Conservation (phyloP, 2,797 vertebrate genomes). For the Myotis planiceps region DNA sequence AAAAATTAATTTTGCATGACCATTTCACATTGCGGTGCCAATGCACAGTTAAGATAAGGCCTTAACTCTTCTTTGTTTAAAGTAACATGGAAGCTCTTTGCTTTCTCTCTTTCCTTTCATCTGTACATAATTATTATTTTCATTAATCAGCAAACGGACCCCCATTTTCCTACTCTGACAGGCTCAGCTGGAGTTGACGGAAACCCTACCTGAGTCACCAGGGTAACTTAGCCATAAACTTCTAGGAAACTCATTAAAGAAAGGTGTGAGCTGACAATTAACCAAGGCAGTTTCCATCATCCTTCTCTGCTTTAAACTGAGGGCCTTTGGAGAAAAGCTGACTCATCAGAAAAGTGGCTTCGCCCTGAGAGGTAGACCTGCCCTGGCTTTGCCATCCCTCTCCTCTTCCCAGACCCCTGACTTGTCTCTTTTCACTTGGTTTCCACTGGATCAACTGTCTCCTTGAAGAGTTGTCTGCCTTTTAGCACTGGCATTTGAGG, state of each 20-base stretch:
- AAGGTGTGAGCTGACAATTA: conserved; percentile 90
- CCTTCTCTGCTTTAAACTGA: conserved; percentile 78
- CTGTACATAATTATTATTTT: conserved; percentile 90
- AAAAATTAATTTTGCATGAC: conserved; percentile 93
- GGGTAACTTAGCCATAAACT: conserved; percentile 88
- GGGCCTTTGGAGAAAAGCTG: conserved; percentile 82
- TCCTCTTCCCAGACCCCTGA: conserved; percentile 49
- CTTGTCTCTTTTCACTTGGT: conserved; percentile 42
- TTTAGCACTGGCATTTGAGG: conserved; percentile 27
- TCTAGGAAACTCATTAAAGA: conserved; percentile 93
- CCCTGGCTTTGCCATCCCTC: conserved; percentile 21
- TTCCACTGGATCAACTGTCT: conserved; percentile 81
- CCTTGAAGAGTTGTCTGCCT: conserved; percentile 84
- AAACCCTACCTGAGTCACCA: conserved; percentile 90
- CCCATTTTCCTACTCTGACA: conserved; percentile 81
- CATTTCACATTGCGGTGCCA: conserved; percentile 91
- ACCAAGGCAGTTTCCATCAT: conserved; percentile 82
- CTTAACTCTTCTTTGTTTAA: conserved; percentile 92
- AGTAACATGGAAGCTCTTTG: conserved; percentile 87
- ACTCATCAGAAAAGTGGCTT: conserved; percentile 86
- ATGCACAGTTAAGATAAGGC: conserved; percentile 91
- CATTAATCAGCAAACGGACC: conserved; percentile 89
- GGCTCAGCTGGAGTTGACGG: conserved; percentile 87
- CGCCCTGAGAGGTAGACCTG: neutral
- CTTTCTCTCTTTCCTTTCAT: conserved; percentile 81